phyloP scores from a whole-genome alignment of 1,140 invertebrate species.

The Drosophila albomicans region DNA sequence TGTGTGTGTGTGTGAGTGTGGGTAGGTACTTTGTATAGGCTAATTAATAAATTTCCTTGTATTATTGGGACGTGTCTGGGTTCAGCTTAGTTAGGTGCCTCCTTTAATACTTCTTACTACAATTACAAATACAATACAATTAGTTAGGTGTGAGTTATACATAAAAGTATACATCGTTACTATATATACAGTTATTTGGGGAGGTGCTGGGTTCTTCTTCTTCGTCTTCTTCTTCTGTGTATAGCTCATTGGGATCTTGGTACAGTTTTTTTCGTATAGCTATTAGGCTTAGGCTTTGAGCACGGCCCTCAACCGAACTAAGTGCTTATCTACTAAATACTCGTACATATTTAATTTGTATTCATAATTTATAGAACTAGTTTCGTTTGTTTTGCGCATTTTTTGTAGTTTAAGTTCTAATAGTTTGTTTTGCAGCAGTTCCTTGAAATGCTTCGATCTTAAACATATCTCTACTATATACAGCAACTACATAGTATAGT shows the following conservation, averaged over 20 bases:
- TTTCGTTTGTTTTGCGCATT: constrained; percentile 68
- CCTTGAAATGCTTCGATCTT: constrained; percentile 62
- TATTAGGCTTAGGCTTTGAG: constrained; percentile 45
- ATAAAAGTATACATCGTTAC: constrained; percentile 6
- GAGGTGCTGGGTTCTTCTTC: background rate
- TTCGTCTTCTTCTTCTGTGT: background rate
- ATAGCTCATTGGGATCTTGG: constrained; percentile 73
- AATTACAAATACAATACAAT: constrained; percentile 3
- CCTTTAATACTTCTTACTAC: constrained; percentile 9
- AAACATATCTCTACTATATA: constrained; percentile 34
- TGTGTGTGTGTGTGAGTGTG: constrained; percentile 31
- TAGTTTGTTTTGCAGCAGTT: constrained; percentile 61
- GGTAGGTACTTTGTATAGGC: constrained; percentile 65
- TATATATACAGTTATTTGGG: constrained; percentile 18
- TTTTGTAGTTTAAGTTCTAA: constrained; percentile 48
- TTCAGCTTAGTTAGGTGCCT: constrained; percentile 25
- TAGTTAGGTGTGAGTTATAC: constrained; percentile 18
- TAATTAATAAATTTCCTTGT: constrained; percentile 51
- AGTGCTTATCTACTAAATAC: constrained; percentile 37
- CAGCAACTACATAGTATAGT: constrained; percentile 59
- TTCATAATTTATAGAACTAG: constrained; percentile 41
- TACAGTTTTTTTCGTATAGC: constrained; percentile 54
- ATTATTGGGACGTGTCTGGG: constrained; percentile 48
- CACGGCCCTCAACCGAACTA: constrained; percentile 53
- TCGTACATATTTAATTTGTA: constrained; percentile 6